Percentiles rank a stretch among this genome's conserved stretches.
Evolutionary conservation across 2,113 vertebrate genomes (phyloP).

Genomic region (Tamias sibiricus): DNA sequence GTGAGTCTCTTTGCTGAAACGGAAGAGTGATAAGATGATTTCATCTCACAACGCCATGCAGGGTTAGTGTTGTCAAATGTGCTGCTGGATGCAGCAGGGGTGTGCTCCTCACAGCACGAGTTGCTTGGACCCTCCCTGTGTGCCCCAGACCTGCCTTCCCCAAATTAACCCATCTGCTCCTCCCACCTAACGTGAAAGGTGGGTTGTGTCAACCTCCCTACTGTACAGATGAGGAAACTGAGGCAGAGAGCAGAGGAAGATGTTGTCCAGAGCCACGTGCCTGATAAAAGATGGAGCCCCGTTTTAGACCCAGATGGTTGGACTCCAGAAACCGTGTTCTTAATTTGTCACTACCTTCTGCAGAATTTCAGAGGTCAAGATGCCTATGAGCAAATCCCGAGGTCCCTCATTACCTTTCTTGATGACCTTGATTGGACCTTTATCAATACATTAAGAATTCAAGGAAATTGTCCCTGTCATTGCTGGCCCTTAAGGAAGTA

Average conservation of each 20-base stretch:
- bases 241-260: neutral
- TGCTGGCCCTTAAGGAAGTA: neutral
- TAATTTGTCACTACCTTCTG: neutral
- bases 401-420: neutral
- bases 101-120: neutral
- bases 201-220: neutral
- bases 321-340: neutral
- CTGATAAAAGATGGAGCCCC: neutral
- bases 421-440: neutral
- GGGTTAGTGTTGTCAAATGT: accelerated
- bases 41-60: neutral
- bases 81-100: no score
- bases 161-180: neutral
- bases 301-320: neutral
- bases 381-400: accelerated
- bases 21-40: neutral
- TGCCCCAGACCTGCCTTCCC: neutral
- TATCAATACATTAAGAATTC: neutral
- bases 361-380: neutral
- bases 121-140: accelerated
- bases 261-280: no score
- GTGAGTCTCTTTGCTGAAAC: neutral
- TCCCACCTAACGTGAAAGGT: neutral
- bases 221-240: neutral
- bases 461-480: neutral